Conservation (phyloP, 2,797 vertebrate genomes). For the Sus cebifrons region DNA sequence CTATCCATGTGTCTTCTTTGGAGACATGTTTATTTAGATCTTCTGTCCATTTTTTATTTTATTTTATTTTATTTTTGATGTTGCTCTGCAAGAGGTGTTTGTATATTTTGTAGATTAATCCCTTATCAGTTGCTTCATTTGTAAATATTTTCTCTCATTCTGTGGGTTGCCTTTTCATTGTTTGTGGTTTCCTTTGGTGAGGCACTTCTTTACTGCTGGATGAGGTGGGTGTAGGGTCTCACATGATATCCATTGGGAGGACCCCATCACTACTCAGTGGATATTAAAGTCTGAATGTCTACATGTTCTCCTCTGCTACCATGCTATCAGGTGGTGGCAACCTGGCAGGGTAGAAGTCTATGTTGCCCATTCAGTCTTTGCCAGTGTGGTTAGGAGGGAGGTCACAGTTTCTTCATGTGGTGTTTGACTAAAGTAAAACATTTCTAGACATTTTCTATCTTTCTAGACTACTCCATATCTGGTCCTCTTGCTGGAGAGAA, state of each 20-base stretch:
- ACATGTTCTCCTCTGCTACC: neutral
- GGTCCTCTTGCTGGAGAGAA: neutral
- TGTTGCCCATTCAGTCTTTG: neutral
- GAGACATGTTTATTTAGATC: too few relatives aligned
- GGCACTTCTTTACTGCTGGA: neutral
- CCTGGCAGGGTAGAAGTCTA: neutral
- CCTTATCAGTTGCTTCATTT: too few relatives aligned
- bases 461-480: neutral
- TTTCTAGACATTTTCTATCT: neutral
- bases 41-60: too few relatives aligned
- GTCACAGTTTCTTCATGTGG: neutral
- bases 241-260: neutral
- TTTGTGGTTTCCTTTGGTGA: neutral
- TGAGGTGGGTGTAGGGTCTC: neutral
- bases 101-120: too few relatives aligned
- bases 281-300: neutral
- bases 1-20: too few relatives aligned
- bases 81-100: too few relatives aligned
- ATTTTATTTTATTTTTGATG: too few relatives aligned
- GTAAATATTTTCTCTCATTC: too few relatives aligned
- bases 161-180: too few relatives aligned
- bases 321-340: neutral
- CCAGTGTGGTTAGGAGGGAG: neutral
- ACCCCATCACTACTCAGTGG: neutral
- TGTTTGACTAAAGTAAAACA: neutral